phyloP scores from a whole-genome alignment of 2,113 vertebrate species.

The Sinocyclocheilus anophthalmus region DNA sequence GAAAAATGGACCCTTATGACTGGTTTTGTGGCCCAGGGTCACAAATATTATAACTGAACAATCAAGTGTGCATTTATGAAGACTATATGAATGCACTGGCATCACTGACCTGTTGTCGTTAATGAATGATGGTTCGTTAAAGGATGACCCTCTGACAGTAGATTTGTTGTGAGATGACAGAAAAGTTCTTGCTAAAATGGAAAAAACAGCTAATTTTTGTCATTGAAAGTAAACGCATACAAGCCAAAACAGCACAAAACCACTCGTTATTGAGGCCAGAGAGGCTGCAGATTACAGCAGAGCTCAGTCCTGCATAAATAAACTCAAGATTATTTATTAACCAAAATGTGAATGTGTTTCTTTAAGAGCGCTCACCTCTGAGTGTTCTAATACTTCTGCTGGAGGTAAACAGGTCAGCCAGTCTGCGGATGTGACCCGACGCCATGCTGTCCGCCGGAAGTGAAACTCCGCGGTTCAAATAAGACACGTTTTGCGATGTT shows the following conservation, averaged over 20 bases:
- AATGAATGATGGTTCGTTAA: slow-evolving; percentile 20
- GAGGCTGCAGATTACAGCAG: background rate
- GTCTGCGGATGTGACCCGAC: slow-evolving; percentile 59
- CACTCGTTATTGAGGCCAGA: background rate
- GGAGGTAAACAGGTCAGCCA: background rate
- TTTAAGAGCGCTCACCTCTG: background rate
- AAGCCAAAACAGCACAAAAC: background rate
- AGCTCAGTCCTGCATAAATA: background rate
- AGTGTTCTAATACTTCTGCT: background rate
- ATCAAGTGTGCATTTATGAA: background rate
- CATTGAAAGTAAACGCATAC: background rate
- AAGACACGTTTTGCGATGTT: background rate
- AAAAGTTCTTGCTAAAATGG: slow-evolving; percentile 48
- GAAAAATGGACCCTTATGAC: too few species aligned
- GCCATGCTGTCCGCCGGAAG: slow-evolving; percentile 64
- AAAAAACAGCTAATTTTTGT: background rate
- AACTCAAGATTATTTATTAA: background rate
- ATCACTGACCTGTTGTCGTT: slow-evolving; percentile 61
- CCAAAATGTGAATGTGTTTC: background rate
- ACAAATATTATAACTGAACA: background rate
- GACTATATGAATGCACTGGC: too few species aligned
- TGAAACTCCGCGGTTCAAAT: background rate
- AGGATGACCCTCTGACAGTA: slow-evolving; percentile 28
- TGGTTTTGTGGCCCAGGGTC: too few species aligned
- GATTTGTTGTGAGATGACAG: slow-evolving; percentile 60